Evolutionary conservation across 2,113 vertebrate species (phyloP).

Genomic region (Oceanodroma tethys): DNA sequence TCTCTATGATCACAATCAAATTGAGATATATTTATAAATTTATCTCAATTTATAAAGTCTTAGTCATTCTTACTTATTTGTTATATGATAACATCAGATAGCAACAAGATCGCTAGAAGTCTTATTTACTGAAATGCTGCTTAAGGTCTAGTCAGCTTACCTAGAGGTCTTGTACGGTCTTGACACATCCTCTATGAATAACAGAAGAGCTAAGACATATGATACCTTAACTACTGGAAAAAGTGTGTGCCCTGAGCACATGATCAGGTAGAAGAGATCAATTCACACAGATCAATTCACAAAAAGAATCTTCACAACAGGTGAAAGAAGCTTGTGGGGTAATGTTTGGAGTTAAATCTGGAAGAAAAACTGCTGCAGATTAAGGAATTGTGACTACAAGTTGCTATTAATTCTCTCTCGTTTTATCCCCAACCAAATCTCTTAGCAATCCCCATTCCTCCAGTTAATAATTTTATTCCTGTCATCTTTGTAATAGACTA

Average conservation of each 20-base stretch:
- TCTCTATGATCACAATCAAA: not conserved
- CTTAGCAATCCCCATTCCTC: not conserved
- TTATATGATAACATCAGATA: not conserved
- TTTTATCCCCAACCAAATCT: not conserved
- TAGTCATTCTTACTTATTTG: not conserved
- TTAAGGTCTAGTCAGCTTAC: not conserved
- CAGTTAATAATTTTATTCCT: not conserved
- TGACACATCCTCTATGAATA: not conserved
- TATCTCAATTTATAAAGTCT: not conserved
- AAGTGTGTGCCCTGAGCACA: not conserved
- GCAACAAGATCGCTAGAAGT: not conserved
- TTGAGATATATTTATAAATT: not conserved
- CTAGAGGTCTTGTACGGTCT: not conserved
- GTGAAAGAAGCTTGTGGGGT: not conserved
- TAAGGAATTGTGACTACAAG: not conserved
- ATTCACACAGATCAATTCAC: not conserved
- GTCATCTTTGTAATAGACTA: not conserved
- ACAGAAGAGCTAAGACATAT: not conserved
- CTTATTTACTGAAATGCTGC: not conserved
- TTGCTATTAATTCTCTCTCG: not conserved
- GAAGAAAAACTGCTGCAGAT: not conserved
- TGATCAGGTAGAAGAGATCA: not conserved
- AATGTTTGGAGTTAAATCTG: not conserved
- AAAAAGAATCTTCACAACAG: not conserved
- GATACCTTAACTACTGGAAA: not conserved